Conservation (phyloP, 2,888 invertebrate genomes). For the Drosophila anomelani region DNA sequence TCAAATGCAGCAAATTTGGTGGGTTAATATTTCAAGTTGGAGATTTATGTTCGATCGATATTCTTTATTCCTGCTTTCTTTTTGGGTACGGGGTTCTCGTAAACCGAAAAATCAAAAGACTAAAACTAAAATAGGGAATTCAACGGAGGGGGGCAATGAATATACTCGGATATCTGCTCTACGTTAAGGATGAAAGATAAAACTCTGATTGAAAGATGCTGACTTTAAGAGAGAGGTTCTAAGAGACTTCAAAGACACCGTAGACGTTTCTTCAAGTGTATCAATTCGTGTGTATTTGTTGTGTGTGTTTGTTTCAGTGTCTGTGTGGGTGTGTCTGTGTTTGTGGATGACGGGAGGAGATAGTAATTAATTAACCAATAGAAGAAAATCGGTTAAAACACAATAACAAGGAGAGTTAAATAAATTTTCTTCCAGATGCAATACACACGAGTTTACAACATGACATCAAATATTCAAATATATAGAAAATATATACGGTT, state of each 20-base stretch:
- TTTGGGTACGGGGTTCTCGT: constrained; percentile 26
- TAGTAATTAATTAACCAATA: constrained; percentile 71
- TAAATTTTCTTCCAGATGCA: constrained; percentile 65
- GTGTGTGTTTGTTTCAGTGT: constrained; percentile 30
- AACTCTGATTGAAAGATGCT: constrained; percentile 24
- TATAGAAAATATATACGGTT: constrained; percentile 52
- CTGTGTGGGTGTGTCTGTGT: constrained; percentile 32
- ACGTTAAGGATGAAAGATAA: constrained; percentile 15
- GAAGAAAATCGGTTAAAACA: constrained; percentile 62
- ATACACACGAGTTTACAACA: constrained; percentile 73
- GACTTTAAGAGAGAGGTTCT: constrained; percentile 7
- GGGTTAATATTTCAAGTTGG: constrained; percentile 67
- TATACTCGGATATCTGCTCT: neutral
- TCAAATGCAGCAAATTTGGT: constrained; percentile 73
- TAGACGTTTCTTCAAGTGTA: constrained; percentile 42
- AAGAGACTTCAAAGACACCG: constrained; percentile 51
- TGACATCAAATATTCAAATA: constrained; percentile 67
- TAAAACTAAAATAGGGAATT: constrained; percentile 18
- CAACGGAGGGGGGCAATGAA: constrained; percentile 8
- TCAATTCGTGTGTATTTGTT: constrained; percentile 2
- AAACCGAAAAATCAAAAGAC: constrained; percentile 27
- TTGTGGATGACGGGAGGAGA: constrained; percentile 34
- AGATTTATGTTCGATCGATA: constrained; percentile 51
- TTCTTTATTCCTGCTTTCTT: constrained; percentile 18
- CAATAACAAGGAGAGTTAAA: constrained; percentile 61